Conservation (phyloP, 1,140 invertebrate species). For the Drosophila kurseongensis region DNA sequence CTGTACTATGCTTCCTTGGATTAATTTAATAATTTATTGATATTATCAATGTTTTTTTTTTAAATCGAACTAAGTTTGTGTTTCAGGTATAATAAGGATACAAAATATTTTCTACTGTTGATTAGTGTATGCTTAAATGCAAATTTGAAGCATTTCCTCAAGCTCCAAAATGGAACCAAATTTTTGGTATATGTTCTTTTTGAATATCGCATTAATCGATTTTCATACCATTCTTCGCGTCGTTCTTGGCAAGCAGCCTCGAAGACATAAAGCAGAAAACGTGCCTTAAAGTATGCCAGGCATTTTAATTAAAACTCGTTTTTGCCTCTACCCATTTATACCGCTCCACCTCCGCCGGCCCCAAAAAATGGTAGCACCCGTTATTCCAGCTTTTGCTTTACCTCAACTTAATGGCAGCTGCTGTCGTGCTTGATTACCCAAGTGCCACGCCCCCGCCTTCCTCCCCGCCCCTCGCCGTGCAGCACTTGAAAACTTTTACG, state of each 20-base stretch:
- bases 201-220: slow-evolving; percentile 31
- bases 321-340: slow-evolving; percentile 22
- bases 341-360: neutral
- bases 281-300: slow-evolving; percentile 72
- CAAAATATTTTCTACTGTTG: too few relatives aligned
- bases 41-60: too few relatives aligned
- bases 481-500: slow-evolving; percentile 75
- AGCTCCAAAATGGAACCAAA: slow-evolving; percentile 1
- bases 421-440: slow-evolving; percentile 78
- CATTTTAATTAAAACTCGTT: slow-evolving; percentile 78
- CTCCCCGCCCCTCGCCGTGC: slow-evolving; percentile 9
- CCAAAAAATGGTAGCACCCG: slow-evolving; percentile 17
- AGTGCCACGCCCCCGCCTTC: slow-evolving; percentile 21
- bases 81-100: too few relatives aligned
- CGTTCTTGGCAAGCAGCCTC: slow-evolving; percentile 14
- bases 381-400: slow-evolving; percentile 57
- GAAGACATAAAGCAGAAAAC: slow-evolving; percentile 42
- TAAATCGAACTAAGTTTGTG: too few relatives aligned
- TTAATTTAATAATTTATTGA: too few relatives aligned
- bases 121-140: too few relatives aligned
- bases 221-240: slow-evolving; percentile 10
- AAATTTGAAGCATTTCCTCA: neutral
- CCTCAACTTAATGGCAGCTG: slow-evolving; percentile 79
- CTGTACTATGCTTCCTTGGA: too few relatives aligned
- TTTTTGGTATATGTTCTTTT: slow-evolving; percentile 1